A percentile compares a stretch with the other conserved stretches of the same genome.
Conservation (phyloP, 2,113 vertebrate species). For the Thomomys bottae region DNA sequence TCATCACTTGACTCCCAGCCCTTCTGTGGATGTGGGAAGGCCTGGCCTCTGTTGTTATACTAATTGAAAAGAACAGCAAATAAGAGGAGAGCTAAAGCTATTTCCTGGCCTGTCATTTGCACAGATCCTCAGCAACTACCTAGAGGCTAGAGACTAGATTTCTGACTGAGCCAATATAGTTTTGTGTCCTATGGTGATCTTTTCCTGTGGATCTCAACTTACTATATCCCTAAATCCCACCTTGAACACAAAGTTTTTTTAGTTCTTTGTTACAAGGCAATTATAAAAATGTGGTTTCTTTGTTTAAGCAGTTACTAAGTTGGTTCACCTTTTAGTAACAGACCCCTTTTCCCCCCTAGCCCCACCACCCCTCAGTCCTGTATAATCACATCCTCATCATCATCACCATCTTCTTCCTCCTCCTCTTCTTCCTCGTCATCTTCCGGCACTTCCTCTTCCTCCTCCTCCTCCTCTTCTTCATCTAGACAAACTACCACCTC, state of each 20-base stretch:
- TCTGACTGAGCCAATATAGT: neutral
- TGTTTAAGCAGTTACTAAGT: slow-evolving; percentile 73
- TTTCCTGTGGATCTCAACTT: slow-evolving; percentile 34
- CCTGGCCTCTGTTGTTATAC: neutral
- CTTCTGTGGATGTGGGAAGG: neutral
- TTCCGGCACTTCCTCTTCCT: slow-evolving; percentile 79
- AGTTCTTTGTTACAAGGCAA: slow-evolving; percentile 71
- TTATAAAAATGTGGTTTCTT: slow-evolving; percentile 67
- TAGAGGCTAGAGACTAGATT: neutral
- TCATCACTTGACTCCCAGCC: neutral
- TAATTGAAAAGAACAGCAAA: neutral
- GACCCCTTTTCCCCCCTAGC: neutral
- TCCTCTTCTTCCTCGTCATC: slow-evolving; percentile 74
- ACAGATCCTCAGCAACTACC: neutral
- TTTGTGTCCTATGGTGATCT: slow-evolving; percentile 7
- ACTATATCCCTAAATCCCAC: neutral
- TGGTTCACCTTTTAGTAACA: slow-evolving; percentile 72
- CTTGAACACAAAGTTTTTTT: slow-evolving; percentile 66
- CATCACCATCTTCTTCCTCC: slow-evolving; percentile 56
- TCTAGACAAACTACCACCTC: slow-evolving; percentile 85
- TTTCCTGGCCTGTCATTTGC: neutral
- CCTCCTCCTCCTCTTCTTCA: slow-evolving; percentile 80
- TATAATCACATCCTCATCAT: slow-evolving; percentile 73
- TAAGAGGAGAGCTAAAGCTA: neutral
- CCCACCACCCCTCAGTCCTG: slow-evolving; percentile 67